phyloP scores from a whole-genome alignment of 2,888 invertebrate genomes.

The Acronicta alni region DNA sequence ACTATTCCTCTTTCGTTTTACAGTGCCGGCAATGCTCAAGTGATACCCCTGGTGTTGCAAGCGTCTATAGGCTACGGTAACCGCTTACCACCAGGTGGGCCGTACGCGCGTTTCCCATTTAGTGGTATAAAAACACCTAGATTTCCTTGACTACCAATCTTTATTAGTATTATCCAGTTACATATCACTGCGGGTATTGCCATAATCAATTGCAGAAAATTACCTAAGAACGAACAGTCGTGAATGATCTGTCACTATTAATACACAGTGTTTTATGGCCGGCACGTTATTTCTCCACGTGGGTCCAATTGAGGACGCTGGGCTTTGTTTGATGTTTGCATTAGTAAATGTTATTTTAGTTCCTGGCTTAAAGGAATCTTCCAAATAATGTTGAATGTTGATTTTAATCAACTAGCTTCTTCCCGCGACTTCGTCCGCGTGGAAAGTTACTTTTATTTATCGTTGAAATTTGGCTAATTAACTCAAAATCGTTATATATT shows the following conservation, averaged over 20 bases:
- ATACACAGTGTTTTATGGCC: conserved; percentile 39
- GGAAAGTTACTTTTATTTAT: no score
- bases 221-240: conserved; percentile 10
- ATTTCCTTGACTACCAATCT: background rate
- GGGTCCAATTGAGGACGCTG: conserved; percentile 32
- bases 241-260: conserved; percentile 34
- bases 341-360: conserved; percentile 14
- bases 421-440: no score
- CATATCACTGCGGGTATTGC: conserved; percentile 18
- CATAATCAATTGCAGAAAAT: conserved; percentile 14
- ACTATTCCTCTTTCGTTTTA: no score
- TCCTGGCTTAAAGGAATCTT: background rate
- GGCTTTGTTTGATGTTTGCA: conserved; percentile 15
- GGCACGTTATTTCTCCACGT: conserved; percentile 31
- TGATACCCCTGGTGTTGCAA: no score
- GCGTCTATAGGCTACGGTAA: no score
- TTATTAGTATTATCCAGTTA: background rate
- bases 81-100: no score
- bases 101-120: no score
- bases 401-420: no score
- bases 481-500: no score
- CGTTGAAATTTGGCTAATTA: no score
- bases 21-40: no score
- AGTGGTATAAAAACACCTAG: no score
- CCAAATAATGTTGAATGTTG: background rate